These are phyloP conservation scores for Mormyrus lacerda DNA, from an alignment of 2,113 vertebrate species.

Conservation along the genomic window DNA sequence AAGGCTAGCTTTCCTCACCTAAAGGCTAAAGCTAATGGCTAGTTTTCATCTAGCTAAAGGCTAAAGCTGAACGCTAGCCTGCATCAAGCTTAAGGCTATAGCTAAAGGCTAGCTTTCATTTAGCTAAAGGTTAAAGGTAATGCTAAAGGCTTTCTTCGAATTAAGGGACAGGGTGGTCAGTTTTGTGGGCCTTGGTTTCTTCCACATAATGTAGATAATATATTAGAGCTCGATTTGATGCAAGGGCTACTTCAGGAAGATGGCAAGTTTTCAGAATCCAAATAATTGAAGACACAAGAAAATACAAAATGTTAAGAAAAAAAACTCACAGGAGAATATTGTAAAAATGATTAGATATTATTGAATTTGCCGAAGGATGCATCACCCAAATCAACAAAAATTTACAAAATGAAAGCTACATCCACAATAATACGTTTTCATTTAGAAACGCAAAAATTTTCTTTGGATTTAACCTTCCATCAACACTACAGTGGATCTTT, in stretches of 20 bases:
- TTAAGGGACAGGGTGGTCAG: not conserved
- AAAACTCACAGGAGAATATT: not conserved
- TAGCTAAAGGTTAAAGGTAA: not conserved
- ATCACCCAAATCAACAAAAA: not conserved
- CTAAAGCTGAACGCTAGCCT: not conserved
- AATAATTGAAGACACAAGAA: not conserved
- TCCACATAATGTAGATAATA: not conserved
- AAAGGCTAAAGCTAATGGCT: not conserved
- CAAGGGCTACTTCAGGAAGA: not conserved
- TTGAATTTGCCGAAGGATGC: not conserved
- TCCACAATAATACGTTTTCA: not conserved
- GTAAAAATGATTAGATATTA: not conserved
- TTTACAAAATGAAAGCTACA: not conserved
- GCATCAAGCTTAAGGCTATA: not conserved
- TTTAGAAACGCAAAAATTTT: no score
- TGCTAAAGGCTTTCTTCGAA: not conserved
- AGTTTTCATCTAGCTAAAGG: not conserved
- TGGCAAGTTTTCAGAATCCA: not conserved
- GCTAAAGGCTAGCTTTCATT: not conserved
- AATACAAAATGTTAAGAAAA: not conserved
- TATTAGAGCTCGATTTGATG: not conserved
- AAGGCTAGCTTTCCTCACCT: not conserved
- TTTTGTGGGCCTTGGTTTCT: not conserved
- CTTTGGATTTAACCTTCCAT: no score
- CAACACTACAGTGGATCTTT: no score